phyloP scores from a whole-genome alignment of 2,888 invertebrate genomes.

The Caenorhabditis afra region DNA sequence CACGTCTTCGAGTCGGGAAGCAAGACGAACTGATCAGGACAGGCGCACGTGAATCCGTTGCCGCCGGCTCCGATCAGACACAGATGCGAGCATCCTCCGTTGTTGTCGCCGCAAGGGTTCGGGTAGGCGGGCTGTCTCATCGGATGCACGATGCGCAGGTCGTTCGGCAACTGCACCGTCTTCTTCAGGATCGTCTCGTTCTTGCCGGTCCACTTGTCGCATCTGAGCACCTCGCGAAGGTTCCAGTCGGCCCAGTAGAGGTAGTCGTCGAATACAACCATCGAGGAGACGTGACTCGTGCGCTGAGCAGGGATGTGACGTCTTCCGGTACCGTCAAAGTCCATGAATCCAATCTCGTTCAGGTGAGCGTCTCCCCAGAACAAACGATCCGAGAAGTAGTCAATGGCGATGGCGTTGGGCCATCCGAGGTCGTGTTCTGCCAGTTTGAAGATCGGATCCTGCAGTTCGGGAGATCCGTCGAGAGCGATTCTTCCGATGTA shows the following conservation, averaged over 20 bases:
- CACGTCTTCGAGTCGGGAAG: constrained; percentile 70
- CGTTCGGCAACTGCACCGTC: constrained; percentile 80
- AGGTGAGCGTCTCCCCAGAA: constrained; percentile 98
- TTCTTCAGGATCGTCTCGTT: constrained; percentile 78
- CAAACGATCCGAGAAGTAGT: constrained; percentile 91
- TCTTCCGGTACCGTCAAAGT: constrained; percentile 69
- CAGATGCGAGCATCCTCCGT: constrained; percentile 96
- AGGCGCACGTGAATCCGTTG: constrained; percentile 87
- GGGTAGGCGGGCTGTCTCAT: constrained; percentile 86
- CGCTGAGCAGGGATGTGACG: constrained; percentile 73
- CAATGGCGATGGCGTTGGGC: constrained; percentile 97
- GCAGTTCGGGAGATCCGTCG: constrained; percentile 87
- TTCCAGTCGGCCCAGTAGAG: constrained; percentile 99
- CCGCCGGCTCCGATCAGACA: constrained; percentile 87
- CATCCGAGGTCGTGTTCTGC: constrained; percentile 96
- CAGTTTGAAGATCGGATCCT: constrained; percentile 82
- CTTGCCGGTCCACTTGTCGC: constrained; percentile 90
- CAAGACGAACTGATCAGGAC: constrained; percentile 94
- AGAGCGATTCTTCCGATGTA: constrained; percentile 97
- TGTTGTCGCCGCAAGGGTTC: constrained; percentile 93
- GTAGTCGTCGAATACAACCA: constrained; percentile 93
- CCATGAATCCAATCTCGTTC: constrained; percentile 89
- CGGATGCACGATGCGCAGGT: constrained; percentile 78
- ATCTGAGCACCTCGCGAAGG: constrained; percentile 89
- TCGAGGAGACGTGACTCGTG: constrained; percentile 89